Base-by-base conservation (phyloP, 92 coral and sea anemone genomes). In the Paragorgia papillata region DNA sequence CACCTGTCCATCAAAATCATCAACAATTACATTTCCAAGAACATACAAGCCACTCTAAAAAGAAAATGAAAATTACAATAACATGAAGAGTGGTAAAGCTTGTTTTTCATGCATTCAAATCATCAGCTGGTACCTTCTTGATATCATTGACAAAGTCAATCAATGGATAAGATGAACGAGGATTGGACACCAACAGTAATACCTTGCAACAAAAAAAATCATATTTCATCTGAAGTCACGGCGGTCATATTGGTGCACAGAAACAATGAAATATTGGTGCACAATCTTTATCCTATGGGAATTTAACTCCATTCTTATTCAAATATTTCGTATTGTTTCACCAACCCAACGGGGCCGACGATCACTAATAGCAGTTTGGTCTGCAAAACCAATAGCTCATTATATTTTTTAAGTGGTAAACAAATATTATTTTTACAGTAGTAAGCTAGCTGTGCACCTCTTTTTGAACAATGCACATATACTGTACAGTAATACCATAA, bases 101-200 rank as follows among this genome's bases (percentile, higher is more conserved):
- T 15, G 2, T 48, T 48, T 0, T 48, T 1, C n/a, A 17, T 31
- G 66, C 2, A 9, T 25, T 22, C 66, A 29, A 3, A 57, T 2
- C 0, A 28, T 51, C 31, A 6, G 20, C 32, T 17, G 66, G 37
- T 67, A 90, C 98, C 98, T 94, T 94, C 69, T 94, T 94, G 41
- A 94, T 91, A 63, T 94, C 98, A 81, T 94, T 94, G 21, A 94
- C 98, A 62, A 94, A 94, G 85, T 94, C 98, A 24, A 94, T 91
- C 57, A 94, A 84, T 10, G 96, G 86, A 35, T 94, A 94, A 53
- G 92, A 89, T 37, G 98, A 91, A 33, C 97, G 97, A 30, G 98
- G 97, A 59, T 94, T 94, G 19, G 98, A 91, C 28, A 94, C 97
- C 18, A 94, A 66, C 3, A 94, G 82, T 66, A 94, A 49, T 19